Base-by-base conservation (phyloP, 2,113 vertebrate species). In the Gambusia holbrooki region DNA sequence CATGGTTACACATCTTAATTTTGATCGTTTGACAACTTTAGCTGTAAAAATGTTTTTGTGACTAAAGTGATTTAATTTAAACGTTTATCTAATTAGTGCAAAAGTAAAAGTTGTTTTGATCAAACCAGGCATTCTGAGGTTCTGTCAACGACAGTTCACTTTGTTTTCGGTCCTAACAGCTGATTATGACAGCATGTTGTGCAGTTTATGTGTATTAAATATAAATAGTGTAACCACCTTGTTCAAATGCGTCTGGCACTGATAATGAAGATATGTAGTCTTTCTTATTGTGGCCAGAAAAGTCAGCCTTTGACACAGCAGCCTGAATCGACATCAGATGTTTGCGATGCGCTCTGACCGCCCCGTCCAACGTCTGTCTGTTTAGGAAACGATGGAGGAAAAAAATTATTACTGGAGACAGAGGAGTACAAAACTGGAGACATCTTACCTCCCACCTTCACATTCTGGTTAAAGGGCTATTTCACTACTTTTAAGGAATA, bases 311-410 rank as follows among this genome's bases (percentile, higher is more conserved):
- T 30, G 80, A 77, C 83, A 95, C 72, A 30, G 80, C 85, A 37
- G 87, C 80, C 77, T 92, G 87, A 66, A 95, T 71, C 14, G 92
- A 82, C 1, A 32, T 6, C 76, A 94, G 65, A 9, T 94, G 93
- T 84, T 95, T 95, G 29, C 86, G 93, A 73, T 95, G 88, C 62
- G 87, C 82, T 87, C 93, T 87, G 7, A 82, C 63, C 28, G 89
- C 84, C 58, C 79, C 73, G 64, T 94, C 94, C 84, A 93, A 60
- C 79, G 81, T 86, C 82, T 94, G 90, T 73, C 95, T 95, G 78
- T 25, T 60, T 11, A 69, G 25, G 25, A 63, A 29, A 48, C 19
- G 17, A 48, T 48, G 45, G 17, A 17, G 48, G 35, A 45, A 60
- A 5, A 19, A 15, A n/a, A 3, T 9, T 10, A 37, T 5, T 30